These are phyloP conservation scores for Scopus umbretta DNA, from an alignment of 2,113 vertebrate genomes.

Conservation along the genomic window DNA sequence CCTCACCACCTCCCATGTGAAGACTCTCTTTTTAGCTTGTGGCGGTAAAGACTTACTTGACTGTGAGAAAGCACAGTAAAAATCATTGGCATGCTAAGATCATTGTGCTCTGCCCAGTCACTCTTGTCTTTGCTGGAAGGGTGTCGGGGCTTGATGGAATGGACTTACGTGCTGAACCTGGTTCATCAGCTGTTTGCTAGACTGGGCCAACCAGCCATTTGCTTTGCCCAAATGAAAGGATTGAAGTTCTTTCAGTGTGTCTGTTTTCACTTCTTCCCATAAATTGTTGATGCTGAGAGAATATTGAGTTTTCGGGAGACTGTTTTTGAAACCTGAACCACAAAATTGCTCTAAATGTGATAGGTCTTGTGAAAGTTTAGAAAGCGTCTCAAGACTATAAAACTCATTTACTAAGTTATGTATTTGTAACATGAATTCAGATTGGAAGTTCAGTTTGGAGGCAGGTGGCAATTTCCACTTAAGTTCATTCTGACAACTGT, in stretches of 20 bases:
- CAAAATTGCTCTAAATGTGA: not conserved
- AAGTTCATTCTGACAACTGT: not conserved
- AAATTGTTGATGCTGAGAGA: not conserved
- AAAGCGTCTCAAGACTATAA: not conserved
- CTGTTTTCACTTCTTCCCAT: not conserved
- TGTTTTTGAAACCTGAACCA: not conserved
- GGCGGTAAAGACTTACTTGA: not conserved
- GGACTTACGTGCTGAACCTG: not conserved
- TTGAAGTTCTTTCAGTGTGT: not conserved
- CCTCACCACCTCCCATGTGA: fast-evolving
- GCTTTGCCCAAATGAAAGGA: not conserved
- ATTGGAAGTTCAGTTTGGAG: not conserved
- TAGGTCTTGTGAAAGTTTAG: not conserved
- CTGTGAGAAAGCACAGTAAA: not conserved
- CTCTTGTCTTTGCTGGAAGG: not conserved
- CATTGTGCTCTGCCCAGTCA: not conserved
- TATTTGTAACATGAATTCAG: not conserved
- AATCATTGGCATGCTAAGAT: not conserved
- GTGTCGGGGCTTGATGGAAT: not conserved
- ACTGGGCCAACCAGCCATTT: not conserved
- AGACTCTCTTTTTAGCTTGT: not conserved
- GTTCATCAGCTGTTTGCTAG: not conserved
- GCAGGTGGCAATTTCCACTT: not conserved
- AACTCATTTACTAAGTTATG: not conserved
- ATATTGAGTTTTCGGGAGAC: not conserved